Conservation (phyloP, 2,113 vertebrate genomes). For the Pterocles gutturalis region DNA sequence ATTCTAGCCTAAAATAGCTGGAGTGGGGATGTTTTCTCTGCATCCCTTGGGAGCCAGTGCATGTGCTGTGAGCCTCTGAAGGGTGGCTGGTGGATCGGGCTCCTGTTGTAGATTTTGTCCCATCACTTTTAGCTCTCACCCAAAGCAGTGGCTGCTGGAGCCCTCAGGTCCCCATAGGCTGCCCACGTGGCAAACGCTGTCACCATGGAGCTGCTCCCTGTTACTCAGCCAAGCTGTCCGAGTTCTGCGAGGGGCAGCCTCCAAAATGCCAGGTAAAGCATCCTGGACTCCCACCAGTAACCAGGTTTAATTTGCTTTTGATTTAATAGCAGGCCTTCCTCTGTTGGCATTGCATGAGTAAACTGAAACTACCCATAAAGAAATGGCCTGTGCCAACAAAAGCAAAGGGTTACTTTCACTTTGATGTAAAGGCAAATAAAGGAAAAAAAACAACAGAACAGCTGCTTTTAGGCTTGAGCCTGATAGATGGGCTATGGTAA, state of each 20-base stretch:
- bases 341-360: background rate
- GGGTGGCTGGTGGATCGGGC: background rate
- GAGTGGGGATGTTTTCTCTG: background rate
- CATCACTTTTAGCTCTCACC: background rate
- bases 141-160: background rate
- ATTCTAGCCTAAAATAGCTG: background rate
- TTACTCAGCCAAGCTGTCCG: background rate
- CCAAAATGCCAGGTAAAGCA: background rate
- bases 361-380: background rate
- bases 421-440: background rate
- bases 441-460: accelerated
- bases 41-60: background rate
- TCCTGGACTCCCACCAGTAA: background rate
- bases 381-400: background rate
- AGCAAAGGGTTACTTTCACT: background rate
- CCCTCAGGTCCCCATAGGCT: background rate
- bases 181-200: accelerated
- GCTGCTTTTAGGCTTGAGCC: background rate
- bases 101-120: background rate
- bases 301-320: background rate
- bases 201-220: accelerated
- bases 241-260: background rate
- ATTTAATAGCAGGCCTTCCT: background rate
- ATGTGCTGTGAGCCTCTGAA: accelerated
- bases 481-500: background rate